Base-by-base conservation (phyloP, 2,113 vertebrate genomes). In the Oxyura jamaicensis region DNA sequence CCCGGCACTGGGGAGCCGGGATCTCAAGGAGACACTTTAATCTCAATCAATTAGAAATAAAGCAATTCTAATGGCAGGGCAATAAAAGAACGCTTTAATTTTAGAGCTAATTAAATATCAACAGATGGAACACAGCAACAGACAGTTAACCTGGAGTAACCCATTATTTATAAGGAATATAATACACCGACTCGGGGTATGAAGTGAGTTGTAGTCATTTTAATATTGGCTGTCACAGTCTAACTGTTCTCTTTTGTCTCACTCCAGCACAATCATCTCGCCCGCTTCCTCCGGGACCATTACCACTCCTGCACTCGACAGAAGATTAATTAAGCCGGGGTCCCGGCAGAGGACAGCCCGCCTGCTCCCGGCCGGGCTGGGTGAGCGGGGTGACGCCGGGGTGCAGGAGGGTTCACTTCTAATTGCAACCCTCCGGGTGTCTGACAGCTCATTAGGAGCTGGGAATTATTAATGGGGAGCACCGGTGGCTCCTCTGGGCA, bases 81-180 rank as follows among this genome's bases (percentile, higher is more conserved):
- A 95, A 97, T 97, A 97, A 98, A 97, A 96, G 96, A 94, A 93
- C 86, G 68, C 92, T 98, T 98, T 98, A 97, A 98, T 98, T 98
- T 98, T 94, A 97, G 97, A 98, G 97, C 97, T 98, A 98, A 98
- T 98, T 98, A 98, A 98, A 98, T 98, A 98, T 97, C 98, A 98
- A 98, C 98, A 97, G 98, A 97, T 94, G 98, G 95, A 97, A 98
- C 96, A 97, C 94, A 44, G 96, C 94, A 95, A 82, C 97, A 98
- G 97, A 96, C 97, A 96, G 97, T 97, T 98, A 98, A 98, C 98
- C 98, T 97, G 97, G 97, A 97, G 96, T 97, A 80, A 97, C 97
- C 98, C 97, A 65, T 97, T 97, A 97, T 98, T 98, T 98, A 98
- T 97, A 94, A 87, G 97, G 97, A 96, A 95, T 94, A 97, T 48